Conservation (phyloP, 2,797 vertebrate species). For the Melanotaenia nigrans region DNA sequence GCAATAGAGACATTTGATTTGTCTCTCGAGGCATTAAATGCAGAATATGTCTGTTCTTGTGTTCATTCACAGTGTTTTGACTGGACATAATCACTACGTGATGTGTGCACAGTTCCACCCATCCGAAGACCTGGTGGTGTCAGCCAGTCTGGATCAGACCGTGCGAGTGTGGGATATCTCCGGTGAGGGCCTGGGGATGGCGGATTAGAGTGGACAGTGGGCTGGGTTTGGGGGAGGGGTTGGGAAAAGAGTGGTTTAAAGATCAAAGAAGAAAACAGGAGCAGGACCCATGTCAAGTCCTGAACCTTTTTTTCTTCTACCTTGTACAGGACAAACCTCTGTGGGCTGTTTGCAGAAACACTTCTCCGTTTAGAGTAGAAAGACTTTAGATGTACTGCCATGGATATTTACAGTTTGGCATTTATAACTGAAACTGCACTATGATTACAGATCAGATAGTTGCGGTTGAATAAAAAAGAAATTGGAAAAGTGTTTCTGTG, state of each 20-base stretch:
- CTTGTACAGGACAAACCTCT: conserved; percentile 76
- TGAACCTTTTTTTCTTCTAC: conserved; percentile 54
- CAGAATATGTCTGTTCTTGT: not conserved
- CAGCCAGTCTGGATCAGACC: conserved; percentile 96
- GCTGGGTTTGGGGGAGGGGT: conserved; percentile 40
- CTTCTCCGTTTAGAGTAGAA: conserved; percentile 51
- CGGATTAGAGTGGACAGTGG: conserved; percentile 46
- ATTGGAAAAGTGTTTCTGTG: conserved; percentile 70
- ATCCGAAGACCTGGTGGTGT: conserved; percentile 95
- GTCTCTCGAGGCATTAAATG: not conserved
- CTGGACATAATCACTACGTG: conserved; percentile 97
- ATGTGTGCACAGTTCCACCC: conserved; percentile 99
- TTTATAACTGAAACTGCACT: conserved; percentile 19
- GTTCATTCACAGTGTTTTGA: conserved; percentile 87
- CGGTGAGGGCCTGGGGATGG: conserved; percentile 86
- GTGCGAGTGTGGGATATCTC: conserved; percentile 99
- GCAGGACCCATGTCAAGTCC: conserved; percentile 24
- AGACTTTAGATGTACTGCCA: not conserved
- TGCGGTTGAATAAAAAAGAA: not conserved
- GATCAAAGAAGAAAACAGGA: conserved; percentile 47
- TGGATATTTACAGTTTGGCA: conserved; percentile 17
- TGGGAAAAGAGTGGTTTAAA: conserved; percentile 50
- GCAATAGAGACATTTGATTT: not conserved
- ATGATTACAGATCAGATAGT: not conserved
- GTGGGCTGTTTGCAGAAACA: conserved; percentile 79